phyloP scores from a whole-genome alignment of 2,113 vertebrate genomes.

The Neolamprologus ventralis region DNA sequence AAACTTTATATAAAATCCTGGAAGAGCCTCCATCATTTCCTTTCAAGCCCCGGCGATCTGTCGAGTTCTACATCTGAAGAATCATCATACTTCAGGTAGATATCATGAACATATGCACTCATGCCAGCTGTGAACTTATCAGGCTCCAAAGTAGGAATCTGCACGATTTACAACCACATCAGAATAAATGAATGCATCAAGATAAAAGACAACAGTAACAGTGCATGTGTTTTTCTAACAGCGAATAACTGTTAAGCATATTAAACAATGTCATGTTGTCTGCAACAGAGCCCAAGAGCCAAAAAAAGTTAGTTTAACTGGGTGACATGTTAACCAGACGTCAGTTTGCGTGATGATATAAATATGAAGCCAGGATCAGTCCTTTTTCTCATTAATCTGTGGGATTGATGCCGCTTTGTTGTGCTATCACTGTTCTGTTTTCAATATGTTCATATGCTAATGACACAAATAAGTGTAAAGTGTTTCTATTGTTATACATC shows the following conservation, averaged over 20 bases:
- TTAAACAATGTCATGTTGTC: neutral
- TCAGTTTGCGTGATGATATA: neutral
- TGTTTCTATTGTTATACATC: no score
- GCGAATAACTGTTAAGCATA: neutral
- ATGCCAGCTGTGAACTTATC: neutral
- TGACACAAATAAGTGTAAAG: no score
- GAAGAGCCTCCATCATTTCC: neutral
- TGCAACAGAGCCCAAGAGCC: neutral
- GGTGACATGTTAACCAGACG: neutral
- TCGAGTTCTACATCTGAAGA: neutral
- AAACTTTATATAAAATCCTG: neutral
- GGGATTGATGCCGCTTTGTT: neutral
- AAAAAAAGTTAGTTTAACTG: neutral
- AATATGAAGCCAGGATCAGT: neutral
- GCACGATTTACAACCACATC: neutral
- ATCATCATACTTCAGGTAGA: no score
- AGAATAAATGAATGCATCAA: neutral
- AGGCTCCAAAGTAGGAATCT: neutral
- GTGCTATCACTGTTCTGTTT: neutral
- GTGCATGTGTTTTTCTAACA: neutral
- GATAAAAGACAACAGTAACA: neutral
- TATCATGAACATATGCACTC: neutral
- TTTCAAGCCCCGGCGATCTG: neutral
- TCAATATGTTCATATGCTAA: no score
- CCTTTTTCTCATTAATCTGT: neutral